These are phyloP conservation scores for Hyles vespertilio DNA, from an alignment of 1,140 invertebrate genomes.

Conservation along the genomic window DNA sequence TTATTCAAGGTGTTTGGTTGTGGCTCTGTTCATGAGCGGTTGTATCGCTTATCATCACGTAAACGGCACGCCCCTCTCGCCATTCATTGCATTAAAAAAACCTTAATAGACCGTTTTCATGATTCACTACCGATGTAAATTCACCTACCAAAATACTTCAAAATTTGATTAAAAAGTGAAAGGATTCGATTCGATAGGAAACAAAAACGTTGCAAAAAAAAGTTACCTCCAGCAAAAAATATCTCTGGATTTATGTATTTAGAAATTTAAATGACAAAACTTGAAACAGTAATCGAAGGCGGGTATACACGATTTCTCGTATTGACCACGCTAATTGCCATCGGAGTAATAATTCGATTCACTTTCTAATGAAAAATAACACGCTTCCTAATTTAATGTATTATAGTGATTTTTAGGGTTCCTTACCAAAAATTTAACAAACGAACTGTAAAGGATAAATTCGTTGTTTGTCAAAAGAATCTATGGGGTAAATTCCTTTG, in stretches of 20 bases:
- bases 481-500: no score
- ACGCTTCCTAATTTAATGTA: not conserved
- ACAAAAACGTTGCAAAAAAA: constrained; percentile 5
- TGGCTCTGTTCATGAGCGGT: no score
- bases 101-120: no score
- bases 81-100: no score
- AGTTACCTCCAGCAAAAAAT: not conserved
- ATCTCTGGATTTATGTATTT: constrained; percentile 26
- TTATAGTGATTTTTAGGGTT: no score
- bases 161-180: constrained; percentile 24
- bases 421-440: no score
- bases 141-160: constrained; percentile 2
- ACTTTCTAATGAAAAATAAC: constrained; percentile 8
- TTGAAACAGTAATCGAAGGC: constrained; percentile 10
- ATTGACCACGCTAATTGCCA: constrained; percentile 23
- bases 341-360: not conserved
- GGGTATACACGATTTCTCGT: constrained; percentile 10
- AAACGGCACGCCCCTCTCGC: no score
- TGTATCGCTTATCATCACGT: no score
- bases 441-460: no score
- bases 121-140: not conserved
- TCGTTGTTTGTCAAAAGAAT: no score
- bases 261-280: constrained; percentile 28
- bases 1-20: no score
- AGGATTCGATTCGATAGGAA: constrained; percentile 14